Percentiles rank a stretch among this genome's conserved stretches.
Evolutionary conservation across 2,113 vertebrate genomes (phyloP).

Genomic region (Pseudorectes ferrugineus): DNA sequence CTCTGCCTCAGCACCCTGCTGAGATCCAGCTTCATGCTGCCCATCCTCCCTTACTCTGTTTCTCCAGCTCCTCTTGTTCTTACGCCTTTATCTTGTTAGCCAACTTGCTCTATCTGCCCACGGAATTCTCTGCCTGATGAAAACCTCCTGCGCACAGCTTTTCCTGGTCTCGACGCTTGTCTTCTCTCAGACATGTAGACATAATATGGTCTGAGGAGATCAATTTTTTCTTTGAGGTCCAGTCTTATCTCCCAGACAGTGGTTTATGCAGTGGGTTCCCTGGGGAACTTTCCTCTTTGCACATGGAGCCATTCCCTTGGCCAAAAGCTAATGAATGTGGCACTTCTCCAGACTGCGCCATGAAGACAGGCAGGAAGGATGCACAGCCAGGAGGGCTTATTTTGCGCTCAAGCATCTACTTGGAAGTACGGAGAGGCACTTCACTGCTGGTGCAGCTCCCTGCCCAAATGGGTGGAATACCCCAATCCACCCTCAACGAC

Average conservation of each 20-base stretch:
- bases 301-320: neutral
- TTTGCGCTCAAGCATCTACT: neutral
- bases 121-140: constrained; percentile 58
- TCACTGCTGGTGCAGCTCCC: neutral
- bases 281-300: constrained; percentile 31
- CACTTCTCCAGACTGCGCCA: neutral
- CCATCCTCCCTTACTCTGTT: neutral
- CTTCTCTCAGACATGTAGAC: constrained; percentile 47
- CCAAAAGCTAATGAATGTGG: constrained; percentile 45
- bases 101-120: constrained; percentile 57
- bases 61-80: neutral
- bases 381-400: neutral
- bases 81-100: neutral
- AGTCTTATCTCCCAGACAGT: constrained; percentile 61
- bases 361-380: neutral
- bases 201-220: constrained; percentile 60
- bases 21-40: neutral
- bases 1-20: neutral
- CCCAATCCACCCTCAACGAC: neutral
- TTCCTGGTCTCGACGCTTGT: constrained; percentile 26
- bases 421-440: neutral
- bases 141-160: constrained; percentile 30
- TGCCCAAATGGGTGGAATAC: neutral
- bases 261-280: constrained; percentile 27
- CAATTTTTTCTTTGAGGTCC: constrained; percentile 53